Base-by-base conservation (phyloP, 2,113 vertebrate species). In the Chionis minor region DNA sequence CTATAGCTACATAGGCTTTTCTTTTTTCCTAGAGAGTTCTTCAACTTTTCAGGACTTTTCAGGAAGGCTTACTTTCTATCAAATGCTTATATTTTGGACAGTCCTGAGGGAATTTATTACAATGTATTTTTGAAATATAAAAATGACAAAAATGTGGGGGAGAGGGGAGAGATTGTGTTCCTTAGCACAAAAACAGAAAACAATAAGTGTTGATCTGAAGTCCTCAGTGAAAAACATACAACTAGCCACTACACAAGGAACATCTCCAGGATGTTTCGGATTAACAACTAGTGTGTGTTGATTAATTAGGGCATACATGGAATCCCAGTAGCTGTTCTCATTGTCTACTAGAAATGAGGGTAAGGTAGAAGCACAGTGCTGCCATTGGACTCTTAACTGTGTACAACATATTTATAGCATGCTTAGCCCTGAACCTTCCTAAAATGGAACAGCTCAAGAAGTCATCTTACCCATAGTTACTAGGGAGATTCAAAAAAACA, bases 81-180 rank as follows among this genome's bases (percentile, higher is more conserved):
- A 24, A 22, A 24, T 24, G 5, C 8, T 74, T 65, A 3, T 38
- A 51, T 66, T 38, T 78, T 32, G 2, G 21, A 52, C 21, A 52
- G 30, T 14, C n/a, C 33, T 73, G 9, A 69, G 8, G 23, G 11
- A 73, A 54, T 69, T 55, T 52, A 28, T 18, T 63, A 5, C 8
- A 54, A 9, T 12, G 3, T 2, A 30, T 79, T 67, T 47, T 32
- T 5, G 6, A 2, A 15, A 21, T 27, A 38, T n/a, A 12, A 13
- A 21, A 11, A 42, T 21, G 27, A 54, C 12, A 14, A 18, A 3
- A 6, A 3, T 38, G 38, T 38, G 4, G 9, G 4, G 3, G 3
- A 4, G 6, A 1, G 6, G 9, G 0, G 4, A 2, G 7, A 26
- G 44, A n/a, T 32, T 49, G 2, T 55, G 52, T 82, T 72, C 51